Conservation (phyloP, 1,140 invertebrate species). For the Drosophila bocki region DNA sequence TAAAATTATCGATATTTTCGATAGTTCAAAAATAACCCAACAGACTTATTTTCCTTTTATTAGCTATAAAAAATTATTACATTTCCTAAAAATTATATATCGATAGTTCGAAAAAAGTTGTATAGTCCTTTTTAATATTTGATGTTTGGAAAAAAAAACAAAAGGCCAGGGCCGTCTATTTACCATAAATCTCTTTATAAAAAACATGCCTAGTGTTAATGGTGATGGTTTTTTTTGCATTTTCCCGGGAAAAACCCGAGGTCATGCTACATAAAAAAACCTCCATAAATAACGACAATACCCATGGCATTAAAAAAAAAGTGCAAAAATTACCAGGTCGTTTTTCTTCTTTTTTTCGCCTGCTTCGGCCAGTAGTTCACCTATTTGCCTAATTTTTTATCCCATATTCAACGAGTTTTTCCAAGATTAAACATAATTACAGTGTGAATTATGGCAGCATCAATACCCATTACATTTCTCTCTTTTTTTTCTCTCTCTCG, state of each 20-base stretch:
- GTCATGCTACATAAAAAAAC: background rate
- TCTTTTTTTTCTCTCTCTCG: background rate
- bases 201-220: conserved; percentile 9
- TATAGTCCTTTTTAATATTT: background rate
- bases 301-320: conserved; percentile 16
- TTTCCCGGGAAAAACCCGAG: background rate
- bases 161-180: background rate
- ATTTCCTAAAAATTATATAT: too few relatives aligned
- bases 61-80: too few relatives aligned
- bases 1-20: background rate
- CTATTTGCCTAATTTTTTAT: conserved; percentile 39
- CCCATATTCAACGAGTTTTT: conserved; percentile 51
- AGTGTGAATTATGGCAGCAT: conserved; percentile 18
- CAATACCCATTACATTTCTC: conserved; percentile 23
- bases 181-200: background rate
- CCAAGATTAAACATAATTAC: conserved; percentile 40
- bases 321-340: conserved; percentile 16
- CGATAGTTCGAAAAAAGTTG: too few relatives aligned
- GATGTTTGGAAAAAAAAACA: background rate
- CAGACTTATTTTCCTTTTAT: too few relatives aligned
- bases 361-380: conserved; percentile 1
- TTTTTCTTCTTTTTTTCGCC: conserved; percentile 22
- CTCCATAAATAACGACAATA: conserved; percentile 11
- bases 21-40: background rate
- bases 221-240: conserved; percentile 7